phyloP scores from a whole-genome alignment of 2,797 vertebrate genomes.

The Schizopygopsis pylzovi region DNA sequence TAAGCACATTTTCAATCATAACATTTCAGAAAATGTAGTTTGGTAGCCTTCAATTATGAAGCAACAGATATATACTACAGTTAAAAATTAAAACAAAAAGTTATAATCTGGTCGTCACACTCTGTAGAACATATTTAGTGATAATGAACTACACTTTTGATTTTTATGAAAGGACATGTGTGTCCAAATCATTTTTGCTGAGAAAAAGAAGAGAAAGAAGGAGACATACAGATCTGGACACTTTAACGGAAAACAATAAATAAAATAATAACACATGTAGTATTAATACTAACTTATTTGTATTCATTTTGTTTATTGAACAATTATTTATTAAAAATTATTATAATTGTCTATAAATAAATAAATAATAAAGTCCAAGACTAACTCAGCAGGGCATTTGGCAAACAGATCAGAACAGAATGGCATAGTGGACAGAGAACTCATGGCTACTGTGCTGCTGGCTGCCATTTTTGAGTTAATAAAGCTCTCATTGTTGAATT shows the following conservation, averaged over 20 bases:
- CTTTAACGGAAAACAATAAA: no score
- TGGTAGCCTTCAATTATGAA: background rate
- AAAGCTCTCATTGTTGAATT: conserved; percentile 25
- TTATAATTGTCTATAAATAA: background rate
- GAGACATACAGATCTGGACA: no score
- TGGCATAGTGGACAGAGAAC: background rate
- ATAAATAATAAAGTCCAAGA: background rate
- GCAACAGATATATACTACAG: background rate
- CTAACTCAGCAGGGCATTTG: background rate
- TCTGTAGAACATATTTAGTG: background rate
- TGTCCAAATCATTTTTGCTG: background rate
- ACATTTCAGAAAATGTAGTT: background rate
- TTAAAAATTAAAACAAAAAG: background rate
- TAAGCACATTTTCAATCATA: background rate
- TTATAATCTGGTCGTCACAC: background rate
- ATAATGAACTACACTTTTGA: background rate
- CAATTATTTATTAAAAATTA: background rate
- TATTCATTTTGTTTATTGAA: no score
- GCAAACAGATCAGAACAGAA: background rate
- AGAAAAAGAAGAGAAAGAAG: background rate
- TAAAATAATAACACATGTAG: no score
- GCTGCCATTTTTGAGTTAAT: conserved; percentile 26
- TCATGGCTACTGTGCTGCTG: background rate
- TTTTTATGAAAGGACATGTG: background rate
- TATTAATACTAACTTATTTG: no score